Base-by-base conservation (phyloP, 1,140 invertebrate genomes). In the Zophobas atratus region DNA sequence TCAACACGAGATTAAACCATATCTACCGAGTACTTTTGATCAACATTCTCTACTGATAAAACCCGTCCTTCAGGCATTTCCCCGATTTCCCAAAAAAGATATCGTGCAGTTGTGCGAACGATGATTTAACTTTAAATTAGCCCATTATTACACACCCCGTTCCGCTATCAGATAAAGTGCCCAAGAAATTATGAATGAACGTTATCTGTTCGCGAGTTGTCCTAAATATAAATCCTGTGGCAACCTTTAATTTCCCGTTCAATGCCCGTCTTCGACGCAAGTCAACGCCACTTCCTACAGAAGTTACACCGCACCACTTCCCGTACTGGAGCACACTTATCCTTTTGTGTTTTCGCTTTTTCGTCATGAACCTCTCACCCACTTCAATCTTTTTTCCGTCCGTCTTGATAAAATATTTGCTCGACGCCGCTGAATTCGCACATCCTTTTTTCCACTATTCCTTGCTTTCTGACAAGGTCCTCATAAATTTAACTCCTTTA, bases 361-460 rank as follows among this genome's bases (percentile, higher is more conserved):
- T 67, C 39, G 41, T 39, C 56, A 36, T 36, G 38, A 43, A 67
- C 39, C 38, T 67, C 39, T 67, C 60, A 43, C 39, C 60, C 39
- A 67, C 60, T 67, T 43, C 38, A 67, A 33, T 67, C 39, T 67
- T 39, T 67, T 67, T 67, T 41, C 60, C 43, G 20, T 60, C n/a
- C 56, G 34, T 56, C 6, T 2, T 67, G 39, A 67, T 67, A 67
- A 67, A 67, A 41, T 67, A 67, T 43, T 67, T 67, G 60, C 38
- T 43, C 8, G 60, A n/a, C 43, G 60, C 32, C 39, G 60, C 60
- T 67, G 60, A 67, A 67, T 67, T 67, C 60, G 60, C 39, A 43
- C 60, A 38, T 67, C 33, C 39, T 67, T 20, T 67, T 43, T 43
- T 43, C 32, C n/a, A 33, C 49, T 46, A n/a, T 4, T 32, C 39